phyloP scores from a whole-genome alignment of 1,140 invertebrate species.

The Aporrectodea caliginosa region DNA sequence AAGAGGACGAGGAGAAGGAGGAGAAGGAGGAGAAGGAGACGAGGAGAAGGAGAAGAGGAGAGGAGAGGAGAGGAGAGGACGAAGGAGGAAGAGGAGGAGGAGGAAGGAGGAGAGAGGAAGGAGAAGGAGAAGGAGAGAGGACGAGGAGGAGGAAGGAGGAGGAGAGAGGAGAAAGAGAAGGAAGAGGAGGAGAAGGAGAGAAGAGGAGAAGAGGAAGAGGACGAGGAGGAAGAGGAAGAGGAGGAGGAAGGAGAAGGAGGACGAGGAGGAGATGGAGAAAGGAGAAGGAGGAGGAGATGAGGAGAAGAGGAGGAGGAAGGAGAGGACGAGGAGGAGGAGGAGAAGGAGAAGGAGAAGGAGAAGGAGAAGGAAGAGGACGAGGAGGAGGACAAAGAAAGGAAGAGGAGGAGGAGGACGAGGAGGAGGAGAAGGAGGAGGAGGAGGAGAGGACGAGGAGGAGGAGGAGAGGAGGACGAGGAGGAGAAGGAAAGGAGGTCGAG shows the following conservation, averaged over 20 bases:
- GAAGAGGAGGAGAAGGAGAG: neutral
- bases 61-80: too few species aligned
- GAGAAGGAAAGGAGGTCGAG: constrained; percentile 3
- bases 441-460: too few species aligned
- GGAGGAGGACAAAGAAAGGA: constrained; percentile 6
- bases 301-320: too few species aligned
- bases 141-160: neutral
- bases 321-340: constrained; percentile 6
- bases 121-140: neutral
- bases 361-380: constrained; percentile 5
- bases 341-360: too few species aligned
- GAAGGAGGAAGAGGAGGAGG: too few species aligned
- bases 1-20: neutral
- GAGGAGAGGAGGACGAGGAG: constrained; percentile 6
- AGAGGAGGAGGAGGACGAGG: constrained; percentile 6
- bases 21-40: neutral
- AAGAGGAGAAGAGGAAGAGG: neutral
- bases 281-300: too few species aligned
- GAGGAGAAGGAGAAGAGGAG: too few species aligned
- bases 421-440: too few species aligned
- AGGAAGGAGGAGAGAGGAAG: neutral
- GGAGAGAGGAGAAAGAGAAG: constrained; percentile 3
- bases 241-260: too few species aligned
- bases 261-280: too few species aligned
- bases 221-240: neutral